A percentile compares a stretch with the other conserved stretches of the same genome.
Conservation (phyloP, 2,888 invertebrate genomes). For the Stomorhina lunata region DNA sequence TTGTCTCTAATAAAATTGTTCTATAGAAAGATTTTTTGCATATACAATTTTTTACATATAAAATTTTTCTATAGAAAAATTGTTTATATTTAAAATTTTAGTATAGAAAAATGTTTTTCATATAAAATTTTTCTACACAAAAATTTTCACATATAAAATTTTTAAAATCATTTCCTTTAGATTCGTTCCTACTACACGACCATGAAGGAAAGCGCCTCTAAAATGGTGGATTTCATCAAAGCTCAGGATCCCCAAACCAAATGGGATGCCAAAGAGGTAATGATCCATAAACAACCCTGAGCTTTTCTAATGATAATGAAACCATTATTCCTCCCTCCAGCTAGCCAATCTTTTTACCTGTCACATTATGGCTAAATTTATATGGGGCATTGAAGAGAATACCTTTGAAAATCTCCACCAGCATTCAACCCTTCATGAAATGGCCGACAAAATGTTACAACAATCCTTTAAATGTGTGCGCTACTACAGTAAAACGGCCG, state of each 20-base stretch:
- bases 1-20: too few relatives aligned
- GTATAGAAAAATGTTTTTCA: too few relatives aligned
- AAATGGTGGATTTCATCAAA: conserved; percentile 77
- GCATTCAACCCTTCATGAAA: conserved; percentile 57
- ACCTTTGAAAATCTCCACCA: conserved; percentile 69
- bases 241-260: conserved; percentile 67
- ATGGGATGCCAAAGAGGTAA: conserved; percentile 78
- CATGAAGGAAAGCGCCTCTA: conserved; percentile 77
- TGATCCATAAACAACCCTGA: background rate
- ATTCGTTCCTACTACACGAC: conserved; percentile 79
- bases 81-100: too few relatives aligned
- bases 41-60: background rate
- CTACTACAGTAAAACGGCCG: conserved; percentile 67
- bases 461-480: conserved; percentile 67
- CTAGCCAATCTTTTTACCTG: conserved; percentile 74
- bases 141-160: background rate
- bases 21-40: too few relatives aligned
- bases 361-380: conserved; percentile 77
- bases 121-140: too few relatives aligned
- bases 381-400: conserved; percentile 78
- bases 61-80: too few relatives aligned
- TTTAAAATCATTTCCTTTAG: conserved; percentile 63
- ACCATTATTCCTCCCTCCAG: conserved; percentile 49
- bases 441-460: conserved; percentile 63
- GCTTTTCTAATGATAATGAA: background rate